Base-by-base conservation (phyloP, 2,888 invertebrate species). In the Nymphalis polychloros region DNA sequence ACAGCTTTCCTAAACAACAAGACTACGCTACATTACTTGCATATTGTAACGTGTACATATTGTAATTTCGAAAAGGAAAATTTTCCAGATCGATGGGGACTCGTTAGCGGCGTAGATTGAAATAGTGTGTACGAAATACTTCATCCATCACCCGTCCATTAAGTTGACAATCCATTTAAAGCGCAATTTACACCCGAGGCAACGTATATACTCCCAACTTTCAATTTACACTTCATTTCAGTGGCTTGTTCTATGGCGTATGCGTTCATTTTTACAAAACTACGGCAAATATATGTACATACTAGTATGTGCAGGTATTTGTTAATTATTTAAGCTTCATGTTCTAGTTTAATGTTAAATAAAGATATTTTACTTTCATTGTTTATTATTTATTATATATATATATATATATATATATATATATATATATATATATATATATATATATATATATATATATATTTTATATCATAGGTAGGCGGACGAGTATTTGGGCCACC, bases 91-190 rank as follows among this genome's bases (percentile, higher is more conserved):
- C 73, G 77, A 78, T 75, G 73, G 68, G 55, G 68, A 72, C 77
- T 78, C 77, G 79, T 79, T 81, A 79, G 72, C 75, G 68, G 64
- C 64, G 75, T 71, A 71, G 72, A 75, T 76, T 73, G 74, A 76
- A 76, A 76, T 75, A 71, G 71, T 79, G 64, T 75, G 81, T 72
- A 64, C 69, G 49, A 53, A 49, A 59, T 41, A 41, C 69, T 64
- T 55, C 64, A 78, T 81, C 78, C 77, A 81, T 81, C 81, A 80
- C 74, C 74, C 72, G 72, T 73, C 77, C 75, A 79, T 79, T 79
- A 78, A 66, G 73, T 78, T 74, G 72, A 77, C 77, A 78, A 74
- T 74, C 70, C 74, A 72, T 74, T 77, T 77, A 76, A 75, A 77
- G 74, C 72, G 73, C 73, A 75, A 75, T 77, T 77, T 75, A 76